Evolutionary conservation across 1,140 invertebrate genomes (phyloP).

Genomic region (Ips typographus): DNA sequence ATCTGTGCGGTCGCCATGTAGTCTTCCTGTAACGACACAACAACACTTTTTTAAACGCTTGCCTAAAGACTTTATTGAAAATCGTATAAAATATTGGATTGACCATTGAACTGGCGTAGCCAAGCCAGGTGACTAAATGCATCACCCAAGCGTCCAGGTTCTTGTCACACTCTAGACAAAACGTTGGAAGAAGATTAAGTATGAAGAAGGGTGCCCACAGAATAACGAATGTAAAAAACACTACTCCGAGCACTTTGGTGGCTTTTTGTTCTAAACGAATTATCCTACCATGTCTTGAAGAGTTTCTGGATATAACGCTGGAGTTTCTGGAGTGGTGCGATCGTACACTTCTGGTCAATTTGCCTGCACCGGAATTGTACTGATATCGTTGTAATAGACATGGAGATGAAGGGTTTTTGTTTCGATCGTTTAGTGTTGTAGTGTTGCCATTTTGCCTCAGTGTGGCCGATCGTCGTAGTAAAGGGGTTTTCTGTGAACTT

Average conservation of each 20-base stretch:
- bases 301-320: slow-evolving; percentile 77
- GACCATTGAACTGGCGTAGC: slow-evolving; percentile 90
- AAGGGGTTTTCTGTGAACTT: slow-evolving; percentile 43
- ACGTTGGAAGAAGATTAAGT: slow-evolving; percentile 76
- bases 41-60: slow-evolving; percentile 88
- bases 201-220: slow-evolving; percentile 94
- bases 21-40: slow-evolving; percentile 69
- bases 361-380: slow-evolving; percentile 54
- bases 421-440: slow-evolving; percentile 44
- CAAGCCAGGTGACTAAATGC: slow-evolving; percentile 86
- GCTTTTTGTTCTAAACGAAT: slow-evolving; percentile 87
- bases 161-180: slow-evolving; percentile 76
- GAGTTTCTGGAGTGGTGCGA: slow-evolving; percentile 72
- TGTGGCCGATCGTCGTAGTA: slow-evolving; percentile 47
- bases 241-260: slow-evolving; percentile 89
- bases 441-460: slow-evolving; percentile 47
- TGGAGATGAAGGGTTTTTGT: slow-evolving; percentile 52
- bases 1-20: slow-evolving; percentile 56
- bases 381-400: slow-evolving; percentile 59
- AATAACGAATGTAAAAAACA: slow-evolving; percentile 92
- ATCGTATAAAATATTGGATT: slow-evolving; percentile 95
- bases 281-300: slow-evolving; percentile 77
- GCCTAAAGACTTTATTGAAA: slow-evolving; percentile 90
- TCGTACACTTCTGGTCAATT: slow-evolving; percentile 50
- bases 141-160: slow-evolving; percentile 75